A percentile compares a stretch with the other conserved stretches of the same genome.
phyloP scores from a whole-genome alignment of 1,140 invertebrate genomes.

The Dufourea novaeangliae region DNA sequence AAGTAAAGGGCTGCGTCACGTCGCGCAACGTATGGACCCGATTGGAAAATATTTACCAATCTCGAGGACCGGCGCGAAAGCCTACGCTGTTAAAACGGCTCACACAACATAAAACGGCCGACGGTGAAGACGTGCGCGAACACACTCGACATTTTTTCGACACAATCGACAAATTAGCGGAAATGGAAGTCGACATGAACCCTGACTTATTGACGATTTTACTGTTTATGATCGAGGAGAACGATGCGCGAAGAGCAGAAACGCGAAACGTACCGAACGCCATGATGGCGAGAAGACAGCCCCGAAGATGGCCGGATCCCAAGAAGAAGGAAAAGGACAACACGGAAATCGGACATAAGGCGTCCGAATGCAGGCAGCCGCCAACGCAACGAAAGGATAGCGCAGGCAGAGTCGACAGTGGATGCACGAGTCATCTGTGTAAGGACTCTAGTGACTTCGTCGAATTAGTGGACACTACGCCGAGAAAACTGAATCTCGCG shows the following conservation, averaged over 20 bases:
- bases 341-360: background rate
- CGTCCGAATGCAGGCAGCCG: no score
- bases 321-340: background rate
- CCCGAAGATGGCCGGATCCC: no score
- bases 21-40: constrained; percentile 7
- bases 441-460: background rate
- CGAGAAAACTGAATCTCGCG: background rate
- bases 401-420: background rate
- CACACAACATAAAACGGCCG: no score
- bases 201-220: background rate
- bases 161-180: background rate
- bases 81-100: no score
- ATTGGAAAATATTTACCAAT: background rate
- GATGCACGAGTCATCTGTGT: background rate
- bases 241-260: no score
- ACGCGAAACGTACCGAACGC: no score
- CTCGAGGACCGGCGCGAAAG: background rate
- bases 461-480: no score
- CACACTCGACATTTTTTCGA: no score
- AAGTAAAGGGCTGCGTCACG: constrained; percentile 3
- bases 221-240: background rate
- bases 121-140: no score
- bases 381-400: background rate
- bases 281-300: no score
- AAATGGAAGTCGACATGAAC: background rate